phyloP scores from a whole-genome alignment of 2,888 invertebrate genomes.

The Pollenia amentaria region DNA sequence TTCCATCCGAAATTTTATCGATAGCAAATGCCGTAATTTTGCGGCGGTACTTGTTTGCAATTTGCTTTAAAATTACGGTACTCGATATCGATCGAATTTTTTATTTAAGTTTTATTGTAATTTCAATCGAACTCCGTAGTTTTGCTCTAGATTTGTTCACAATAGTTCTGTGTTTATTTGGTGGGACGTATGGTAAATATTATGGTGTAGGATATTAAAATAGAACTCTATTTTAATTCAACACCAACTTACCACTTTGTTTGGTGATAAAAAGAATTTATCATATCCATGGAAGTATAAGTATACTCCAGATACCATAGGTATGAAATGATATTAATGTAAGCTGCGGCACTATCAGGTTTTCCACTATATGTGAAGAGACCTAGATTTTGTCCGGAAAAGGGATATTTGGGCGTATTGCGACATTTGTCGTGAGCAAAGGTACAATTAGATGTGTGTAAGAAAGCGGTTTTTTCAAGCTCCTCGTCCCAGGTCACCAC shows the following conservation, averaged over 20 bases:
- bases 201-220: no score
- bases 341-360: background rate
- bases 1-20: no score
- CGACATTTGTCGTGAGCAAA: constrained; percentile 79
- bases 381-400: constrained; percentile 78
- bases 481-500: constrained; percentile 78
- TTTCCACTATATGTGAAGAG: constrained; percentile 65
- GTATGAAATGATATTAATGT: constrained; percentile 27
- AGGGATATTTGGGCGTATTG: constrained; percentile 77
- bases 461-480: constrained; percentile 76
- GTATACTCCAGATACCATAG: constrained; percentile 50
- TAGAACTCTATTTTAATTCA: no score
- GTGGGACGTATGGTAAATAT: no score
- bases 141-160: background rate
- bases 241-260: constrained; percentile 12
- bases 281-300: constrained; percentile 18
- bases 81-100: no score
- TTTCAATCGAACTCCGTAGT: no score
- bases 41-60: no score
- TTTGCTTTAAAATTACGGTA: no score
- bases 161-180: background rate
- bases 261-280: constrained; percentile 27
- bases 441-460: constrained; percentile 77
- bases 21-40: no score
- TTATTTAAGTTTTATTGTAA: no score